phyloP scores from a whole-genome alignment of 2,113 vertebrate genomes.

The Anthoscopus minutus region DNA sequence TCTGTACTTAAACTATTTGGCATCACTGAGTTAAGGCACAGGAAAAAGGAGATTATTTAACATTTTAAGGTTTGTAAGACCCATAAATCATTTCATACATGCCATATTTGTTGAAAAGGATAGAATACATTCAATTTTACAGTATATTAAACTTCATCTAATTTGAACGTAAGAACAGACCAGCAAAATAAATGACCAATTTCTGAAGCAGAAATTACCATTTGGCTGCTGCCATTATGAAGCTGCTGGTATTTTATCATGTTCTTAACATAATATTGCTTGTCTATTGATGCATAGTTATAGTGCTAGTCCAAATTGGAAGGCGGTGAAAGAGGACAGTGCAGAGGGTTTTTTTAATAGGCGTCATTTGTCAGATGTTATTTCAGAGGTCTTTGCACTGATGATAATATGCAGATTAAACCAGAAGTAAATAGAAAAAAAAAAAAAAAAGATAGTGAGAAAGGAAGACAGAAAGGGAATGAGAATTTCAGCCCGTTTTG shows the following conservation, averaged over 20 bases:
- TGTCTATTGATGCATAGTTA: constrained; percentile 81
- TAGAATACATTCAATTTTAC: constrained; percentile 82
- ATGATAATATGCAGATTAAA: constrained; percentile 80
- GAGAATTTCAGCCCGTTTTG: background rate
- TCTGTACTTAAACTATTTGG: constrained; percentile 68
- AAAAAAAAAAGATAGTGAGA: background rate
- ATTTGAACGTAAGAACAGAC: constrained; percentile 80
- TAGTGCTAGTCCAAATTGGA: constrained; percentile 77
- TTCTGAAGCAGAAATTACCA: constrained; percentile 84
- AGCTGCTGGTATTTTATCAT: constrained; percentile 79
- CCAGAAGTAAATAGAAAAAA: constrained; percentile 56
- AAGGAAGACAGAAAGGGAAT: background rate
- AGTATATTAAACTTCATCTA: constrained; percentile 84
- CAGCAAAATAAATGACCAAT: constrained; percentile 85
- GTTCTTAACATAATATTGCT: constrained; percentile 83
- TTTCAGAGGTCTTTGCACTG: constrained; percentile 73
- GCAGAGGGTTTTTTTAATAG: constrained; percentile 71
- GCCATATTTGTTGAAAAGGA: constrained; percentile 76
- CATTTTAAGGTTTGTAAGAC: constrained; percentile 73
- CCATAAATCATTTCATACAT: constrained; percentile 77
- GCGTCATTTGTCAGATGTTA: constrained; percentile 77
- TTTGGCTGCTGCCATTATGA: constrained; percentile 79
- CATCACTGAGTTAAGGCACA: constrained; percentile 68
- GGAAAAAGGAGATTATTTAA: constrained; percentile 75
- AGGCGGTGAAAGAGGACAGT: constrained; percentile 73